These are phyloP conservation scores for Crotalus viridis DNA, from an alignment of 2,113 vertebrate species.

Conservation along the genomic window DNA sequence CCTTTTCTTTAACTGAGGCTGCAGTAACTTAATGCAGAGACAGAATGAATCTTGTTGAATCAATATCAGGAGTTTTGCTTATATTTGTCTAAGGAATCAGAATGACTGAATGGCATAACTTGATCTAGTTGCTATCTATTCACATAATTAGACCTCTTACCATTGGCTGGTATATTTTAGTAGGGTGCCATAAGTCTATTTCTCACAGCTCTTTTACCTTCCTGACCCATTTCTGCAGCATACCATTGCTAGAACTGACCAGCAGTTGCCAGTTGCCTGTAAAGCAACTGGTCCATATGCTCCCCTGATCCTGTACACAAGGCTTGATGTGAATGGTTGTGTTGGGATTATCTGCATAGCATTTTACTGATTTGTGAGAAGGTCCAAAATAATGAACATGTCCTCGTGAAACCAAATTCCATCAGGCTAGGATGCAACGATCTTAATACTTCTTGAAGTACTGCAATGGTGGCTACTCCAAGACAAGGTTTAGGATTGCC, in stretches of 20 bases:
- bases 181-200: background rate
- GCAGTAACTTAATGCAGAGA: background rate
- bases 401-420: no score
- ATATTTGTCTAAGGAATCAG: background rate
- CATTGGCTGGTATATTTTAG: background rate
- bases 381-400: background rate
- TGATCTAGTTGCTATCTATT: background rate
- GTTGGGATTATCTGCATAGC: background rate
- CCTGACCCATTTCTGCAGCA: background rate
- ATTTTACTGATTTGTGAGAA: background rate
- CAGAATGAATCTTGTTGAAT: background rate
- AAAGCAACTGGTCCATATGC: background rate
- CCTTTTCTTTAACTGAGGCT: background rate
- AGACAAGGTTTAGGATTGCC: background rate
- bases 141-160: background rate
- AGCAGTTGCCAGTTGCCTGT: background rate
- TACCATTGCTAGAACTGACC: background rate
- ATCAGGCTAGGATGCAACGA: background rate
- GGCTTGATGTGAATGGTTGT: background rate
- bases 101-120: background rate
- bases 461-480: background rate
- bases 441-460: background rate
- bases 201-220: background rate
- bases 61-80: background rate
- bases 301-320: background rate